Evolutionary conservation across 2,113 vertebrate genomes (phyloP).

Genomic region (Geococcyx californianus): DNA sequence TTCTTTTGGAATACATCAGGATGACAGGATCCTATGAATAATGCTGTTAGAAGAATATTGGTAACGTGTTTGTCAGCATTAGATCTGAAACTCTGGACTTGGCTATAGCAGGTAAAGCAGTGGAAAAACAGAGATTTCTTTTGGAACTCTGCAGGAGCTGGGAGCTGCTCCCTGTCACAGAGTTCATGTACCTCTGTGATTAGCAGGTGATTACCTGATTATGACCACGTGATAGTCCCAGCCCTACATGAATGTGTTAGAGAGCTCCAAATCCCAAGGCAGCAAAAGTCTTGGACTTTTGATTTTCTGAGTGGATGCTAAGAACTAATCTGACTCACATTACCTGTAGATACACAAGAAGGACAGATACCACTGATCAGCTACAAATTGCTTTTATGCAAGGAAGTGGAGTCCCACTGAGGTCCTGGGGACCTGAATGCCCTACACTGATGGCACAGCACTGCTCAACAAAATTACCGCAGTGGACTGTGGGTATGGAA

Average conservation of each 20-base stretch:
- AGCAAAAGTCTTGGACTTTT: background rate
- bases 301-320: background rate
- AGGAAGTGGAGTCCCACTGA: background rate
- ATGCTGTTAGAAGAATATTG: background rate
- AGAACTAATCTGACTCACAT: background rate
- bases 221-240: background rate
- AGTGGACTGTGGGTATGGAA: background rate
- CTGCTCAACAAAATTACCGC: background rate
- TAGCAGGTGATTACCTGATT: background rate
- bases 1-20: background rate
- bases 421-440: background rate
- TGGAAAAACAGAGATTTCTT: background rate
- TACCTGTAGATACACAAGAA: background rate
- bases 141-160: background rate
- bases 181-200: background rate
- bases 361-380: background rate
- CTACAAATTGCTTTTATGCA: background rate
- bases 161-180: background rate
- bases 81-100: slow-evolving; percentile 23
- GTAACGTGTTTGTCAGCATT: background rate
- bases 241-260: background rate
- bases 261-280: background rate
- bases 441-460: background rate
- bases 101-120: background rate
- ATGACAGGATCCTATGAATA: background rate